Evolutionary conservation across 1,140 invertebrate species (phyloP).

Genomic region (Agraylea sexmaculata): DNA sequence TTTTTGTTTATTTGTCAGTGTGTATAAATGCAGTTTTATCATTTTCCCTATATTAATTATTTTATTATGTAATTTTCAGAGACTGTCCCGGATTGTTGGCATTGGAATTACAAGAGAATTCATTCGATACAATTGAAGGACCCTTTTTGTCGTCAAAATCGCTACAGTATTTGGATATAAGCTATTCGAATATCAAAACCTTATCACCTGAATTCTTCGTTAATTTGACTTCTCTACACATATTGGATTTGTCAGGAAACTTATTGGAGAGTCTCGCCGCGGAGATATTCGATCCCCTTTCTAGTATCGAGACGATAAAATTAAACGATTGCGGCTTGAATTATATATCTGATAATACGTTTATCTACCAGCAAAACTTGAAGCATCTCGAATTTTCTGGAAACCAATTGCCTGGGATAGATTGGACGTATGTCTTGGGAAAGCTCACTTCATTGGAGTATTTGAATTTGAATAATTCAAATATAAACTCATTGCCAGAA

Average conservation of each 20-base stretch:
- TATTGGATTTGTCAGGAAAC: slow-evolving; percentile 57
- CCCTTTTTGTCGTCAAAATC: slow-evolving; percentile 52
- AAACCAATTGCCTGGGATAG: slow-evolving; percentile 44
- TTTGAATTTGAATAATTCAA: slow-evolving; percentile 49
- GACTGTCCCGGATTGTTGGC: slow-evolving; percentile 55
- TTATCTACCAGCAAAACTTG: slow-evolving; percentile 44
- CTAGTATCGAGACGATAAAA: slow-evolving; percentile 50
- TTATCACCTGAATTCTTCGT: slow-evolving; percentile 53
- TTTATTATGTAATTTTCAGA: slow-evolving; percentile 35
- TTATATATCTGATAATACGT: slow-evolving; percentile 43
- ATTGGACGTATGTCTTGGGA: slow-evolving; percentile 48
- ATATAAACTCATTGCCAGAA: slow-evolving; percentile 48
- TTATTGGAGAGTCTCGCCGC: slow-evolving; percentile 44
- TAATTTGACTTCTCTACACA: slow-evolving; percentile 51
- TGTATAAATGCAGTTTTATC: too few species aligned
- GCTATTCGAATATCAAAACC: slow-evolving; percentile 45
- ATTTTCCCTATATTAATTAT: slow-evolving; percentile 4
- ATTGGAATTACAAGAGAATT: slow-evolving; percentile 57
- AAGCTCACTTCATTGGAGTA: slow-evolving; percentile 48
- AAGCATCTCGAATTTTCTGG: slow-evolving; percentile 51
- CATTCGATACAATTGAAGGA: slow-evolving; percentile 46
- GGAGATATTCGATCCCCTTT: slow-evolving; percentile 49
- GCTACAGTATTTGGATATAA: slow-evolving; percentile 54
- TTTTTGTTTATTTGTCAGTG: too few species aligned
- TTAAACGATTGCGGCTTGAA: slow-evolving; percentile 53